Evolutionary conservation across 2,888 invertebrate genomes (phyloP).

Genomic region (Sinodicranocentrus sp.): DNA sequence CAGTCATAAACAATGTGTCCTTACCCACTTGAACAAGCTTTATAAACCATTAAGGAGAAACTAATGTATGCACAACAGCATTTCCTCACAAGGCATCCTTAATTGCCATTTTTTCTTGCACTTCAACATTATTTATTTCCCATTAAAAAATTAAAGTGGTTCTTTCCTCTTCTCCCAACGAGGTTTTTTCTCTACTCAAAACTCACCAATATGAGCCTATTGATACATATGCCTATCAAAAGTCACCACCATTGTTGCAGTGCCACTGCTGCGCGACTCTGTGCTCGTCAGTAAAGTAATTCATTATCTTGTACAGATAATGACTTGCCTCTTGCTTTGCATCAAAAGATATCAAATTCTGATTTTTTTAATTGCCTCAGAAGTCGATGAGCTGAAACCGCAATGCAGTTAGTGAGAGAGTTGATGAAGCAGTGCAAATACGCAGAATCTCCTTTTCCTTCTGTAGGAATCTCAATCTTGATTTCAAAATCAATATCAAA

Average conservation of each 20-base stretch:
- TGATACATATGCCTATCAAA: no score
- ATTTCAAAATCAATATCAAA: conserved; percentile 8
- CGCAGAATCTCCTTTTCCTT: no score
- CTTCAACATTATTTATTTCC: conserved; percentile 67
- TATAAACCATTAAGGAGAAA: conserved; percentile 49
- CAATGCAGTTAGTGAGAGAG: not conserved
- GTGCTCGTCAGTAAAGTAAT: conserved; percentile 25
- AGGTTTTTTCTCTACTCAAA: no score
- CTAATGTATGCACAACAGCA: conserved; percentile 62
- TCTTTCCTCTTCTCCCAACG: conserved; percentile 56
- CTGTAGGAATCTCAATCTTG: not conserved
- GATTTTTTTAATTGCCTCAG: conserved; percentile 59
- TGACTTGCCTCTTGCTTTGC: conserved; percentile 31
- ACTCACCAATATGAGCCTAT: no score
- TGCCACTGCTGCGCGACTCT: conserved; percentile 16
- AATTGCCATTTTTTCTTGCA: conserved; percentile 67
- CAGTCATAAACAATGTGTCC: conserved; percentile 59
- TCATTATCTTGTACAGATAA: conserved; percentile 55
- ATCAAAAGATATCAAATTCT: conserved; percentile 17
- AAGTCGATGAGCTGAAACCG: conserved; percentile 16
- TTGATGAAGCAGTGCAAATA: not conserved
- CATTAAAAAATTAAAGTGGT: conserved; percentile 67
- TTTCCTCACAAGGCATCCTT: conserved; percentile 66
- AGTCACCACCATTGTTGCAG: conserved; percentile 1
- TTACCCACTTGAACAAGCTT: conserved; percentile 61